Percentiles rank a stretch among this genome's conserved stretches.
phyloP scores from a whole-genome alignment of 2,888 invertebrate species.

The Congeria kusceri region DNA sequence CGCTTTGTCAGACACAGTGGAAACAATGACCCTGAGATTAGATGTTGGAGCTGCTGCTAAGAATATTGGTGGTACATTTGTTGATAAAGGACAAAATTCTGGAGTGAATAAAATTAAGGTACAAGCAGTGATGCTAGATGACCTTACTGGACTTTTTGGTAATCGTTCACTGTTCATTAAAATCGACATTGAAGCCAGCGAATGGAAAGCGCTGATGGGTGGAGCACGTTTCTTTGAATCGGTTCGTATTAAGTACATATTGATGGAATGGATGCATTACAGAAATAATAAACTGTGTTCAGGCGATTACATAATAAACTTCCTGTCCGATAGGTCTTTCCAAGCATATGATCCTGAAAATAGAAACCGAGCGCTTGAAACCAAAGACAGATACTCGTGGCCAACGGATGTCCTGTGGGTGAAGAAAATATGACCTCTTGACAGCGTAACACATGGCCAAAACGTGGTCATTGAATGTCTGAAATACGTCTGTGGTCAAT shows the following conservation, averaged over 20 bases:
- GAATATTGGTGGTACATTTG: slow-evolving; percentile 70
- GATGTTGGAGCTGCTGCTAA: slow-evolving; percentile 47
- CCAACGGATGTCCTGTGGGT: too few relatives aligned
- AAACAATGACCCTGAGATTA: slow-evolving; percentile 53
- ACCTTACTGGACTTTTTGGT: slow-evolving; percentile 64
- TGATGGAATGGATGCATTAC: slow-evolving; percentile 78
- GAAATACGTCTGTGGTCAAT: too few relatives aligned
- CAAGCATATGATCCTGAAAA: too few relatives aligned
- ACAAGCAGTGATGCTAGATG: slow-evolving; percentile 69
- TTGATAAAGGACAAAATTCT: slow-evolving; percentile 39
- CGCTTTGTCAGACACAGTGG: slow-evolving; percentile 68
- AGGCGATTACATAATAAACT: too few relatives aligned
- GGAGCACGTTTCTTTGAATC: slow-evolving; percentile 67
- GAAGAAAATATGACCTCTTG: too few relatives aligned
- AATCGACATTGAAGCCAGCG: slow-evolving; percentile 77
- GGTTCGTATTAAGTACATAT: slow-evolving; percentile 68
- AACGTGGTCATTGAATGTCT: too few relatives aligned
- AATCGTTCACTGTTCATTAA: slow-evolving; percentile 70
- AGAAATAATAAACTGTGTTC: too few relatives aligned
- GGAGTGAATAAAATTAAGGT: slow-evolving; percentile 33
- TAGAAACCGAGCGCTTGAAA: too few relatives aligned
- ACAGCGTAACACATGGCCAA: too few relatives aligned
- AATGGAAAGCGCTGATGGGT: slow-evolving; percentile 67
- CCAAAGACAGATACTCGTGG: too few relatives aligned
- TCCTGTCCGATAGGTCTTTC: too few relatives aligned